Evolutionary conservation across 2,797 vertebrate species (phyloP).

Genomic region (Alca torda): DNA sequence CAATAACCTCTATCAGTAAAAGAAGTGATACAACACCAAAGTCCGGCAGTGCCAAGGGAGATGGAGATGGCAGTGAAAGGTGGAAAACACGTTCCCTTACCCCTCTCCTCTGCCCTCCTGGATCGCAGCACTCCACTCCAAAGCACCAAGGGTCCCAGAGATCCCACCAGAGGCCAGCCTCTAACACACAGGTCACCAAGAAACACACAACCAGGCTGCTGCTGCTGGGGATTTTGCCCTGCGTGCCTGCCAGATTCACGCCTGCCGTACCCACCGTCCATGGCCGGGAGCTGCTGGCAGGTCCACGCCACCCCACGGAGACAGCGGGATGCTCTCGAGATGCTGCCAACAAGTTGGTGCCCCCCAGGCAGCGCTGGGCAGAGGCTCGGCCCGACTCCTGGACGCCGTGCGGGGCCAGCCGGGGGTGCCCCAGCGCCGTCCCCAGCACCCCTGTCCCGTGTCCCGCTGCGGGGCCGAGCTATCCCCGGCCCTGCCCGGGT

Average conservation of each 20-base stretch:
- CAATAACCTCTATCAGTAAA: neutral
- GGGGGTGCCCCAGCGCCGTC: neutral
- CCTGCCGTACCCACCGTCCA: neutral
- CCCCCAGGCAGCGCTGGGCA: neutral
- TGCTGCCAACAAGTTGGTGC: slow-evolving; percentile 23
- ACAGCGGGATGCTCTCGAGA: neutral
- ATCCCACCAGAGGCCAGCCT: neutral
- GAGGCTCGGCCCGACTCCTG: neutral
- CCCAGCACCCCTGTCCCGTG: neutral
- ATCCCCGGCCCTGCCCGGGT: neutral
- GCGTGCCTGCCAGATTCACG: neutral
- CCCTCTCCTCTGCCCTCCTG: neutral
- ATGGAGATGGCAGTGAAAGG: neutral
- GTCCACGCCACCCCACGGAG: neutral
- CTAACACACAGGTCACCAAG: neutral
- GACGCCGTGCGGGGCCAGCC: rapidly evolving
- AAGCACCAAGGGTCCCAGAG: neutral
- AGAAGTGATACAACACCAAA: neutral
- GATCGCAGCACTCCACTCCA: neutral
- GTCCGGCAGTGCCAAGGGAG: neutral
- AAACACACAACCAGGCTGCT: neutral
- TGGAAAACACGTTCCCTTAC: neutral
- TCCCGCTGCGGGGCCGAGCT: neutral
- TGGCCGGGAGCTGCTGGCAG: neutral
- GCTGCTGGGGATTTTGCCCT: neutral